phyloP scores from a whole-genome alignment of 2,888 invertebrate species.

The Dyspetes luteomarginatus region DNA sequence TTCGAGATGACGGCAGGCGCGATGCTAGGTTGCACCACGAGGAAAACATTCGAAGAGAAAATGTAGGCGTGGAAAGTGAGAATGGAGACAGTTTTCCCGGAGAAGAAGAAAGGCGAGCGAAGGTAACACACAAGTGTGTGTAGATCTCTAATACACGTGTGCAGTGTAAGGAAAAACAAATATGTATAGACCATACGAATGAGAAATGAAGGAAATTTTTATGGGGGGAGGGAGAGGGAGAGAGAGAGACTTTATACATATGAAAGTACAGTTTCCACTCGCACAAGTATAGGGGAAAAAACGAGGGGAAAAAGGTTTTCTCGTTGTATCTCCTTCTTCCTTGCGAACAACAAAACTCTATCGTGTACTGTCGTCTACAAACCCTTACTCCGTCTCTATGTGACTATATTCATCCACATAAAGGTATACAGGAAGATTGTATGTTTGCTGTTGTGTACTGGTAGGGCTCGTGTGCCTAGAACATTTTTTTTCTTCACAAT shows the following conservation, averaged over 20 bases:
- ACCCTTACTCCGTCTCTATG: slow-evolving; percentile 2
- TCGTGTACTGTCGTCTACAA: slow-evolving; percentile 34
- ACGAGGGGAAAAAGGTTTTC: slow-evolving; percentile 24
- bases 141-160: neutral
- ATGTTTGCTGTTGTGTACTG: slow-evolving; percentile 12
- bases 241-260: neutral
- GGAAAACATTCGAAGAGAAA: slow-evolving; percentile 42
- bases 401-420: slow-evolving; percentile 7
- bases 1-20: slow-evolving; percentile 56
- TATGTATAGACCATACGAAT: slow-evolving; percentile 1
- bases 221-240: no score
- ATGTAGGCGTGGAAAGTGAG: slow-evolving; percentile 39
- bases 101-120: slow-evolving; percentile 32
- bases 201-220: slow-evolving; percentile 38
- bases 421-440: slow-evolving; percentile 39
- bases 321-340: slow-evolving; percentile 48
- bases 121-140: slow-evolving; percentile 14
- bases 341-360: slow-evolving; percentile 37
- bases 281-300: slow-evolving; percentile 16
- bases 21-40: slow-evolving; percentile 1
- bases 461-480: slow-evolving; percentile 1
- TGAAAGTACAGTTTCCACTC: slow-evolving; percentile 22
- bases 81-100: slow-evolving; percentile 31
- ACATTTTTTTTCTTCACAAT: no score
- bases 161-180: neutral